Percentiles rank a stretch among this genome's conserved stretches.
These are phyloP conservation scores for Drosophila robusta DNA, from an alignment of 2,888 invertebrate genomes.

Conservation along the genomic window DNA sequence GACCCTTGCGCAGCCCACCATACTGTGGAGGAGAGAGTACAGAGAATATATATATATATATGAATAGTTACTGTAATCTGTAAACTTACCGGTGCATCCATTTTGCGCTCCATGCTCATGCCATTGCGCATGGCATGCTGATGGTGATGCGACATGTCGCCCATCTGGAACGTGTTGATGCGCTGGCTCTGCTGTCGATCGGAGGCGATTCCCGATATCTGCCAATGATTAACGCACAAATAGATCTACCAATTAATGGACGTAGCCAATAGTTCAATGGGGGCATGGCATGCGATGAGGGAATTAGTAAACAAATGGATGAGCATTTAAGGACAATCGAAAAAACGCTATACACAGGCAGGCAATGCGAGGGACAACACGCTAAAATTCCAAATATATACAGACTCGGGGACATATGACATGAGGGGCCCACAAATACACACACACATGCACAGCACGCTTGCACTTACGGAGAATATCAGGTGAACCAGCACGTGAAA, in stretches of 20 bases:
- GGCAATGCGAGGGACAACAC: constrained; percentile 52
- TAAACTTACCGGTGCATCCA: constrained; percentile 91
- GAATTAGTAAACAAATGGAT: constrained; percentile 81
- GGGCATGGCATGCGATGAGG: constrained; percentile 43
- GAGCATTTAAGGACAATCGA: constrained; percentile 62
- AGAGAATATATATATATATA: constrained; percentile 2
- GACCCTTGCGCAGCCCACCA: constrained; percentile 90
- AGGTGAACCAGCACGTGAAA: constrained; percentile 96
- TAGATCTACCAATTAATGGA: constrained; percentile 81
- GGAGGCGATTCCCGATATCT: constrained; percentile 92
- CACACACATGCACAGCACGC: background rate
- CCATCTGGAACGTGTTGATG: constrained; percentile 94
- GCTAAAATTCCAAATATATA: constrained; percentile 34
- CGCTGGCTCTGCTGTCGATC: constrained; percentile 90
- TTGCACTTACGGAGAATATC: constrained; percentile 89
- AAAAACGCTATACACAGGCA: constrained; percentile 59
- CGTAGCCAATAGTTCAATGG: constrained; percentile 60
- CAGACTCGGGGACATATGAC: constrained; percentile 50
- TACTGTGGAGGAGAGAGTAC: constrained; percentile 86
- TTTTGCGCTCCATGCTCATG: constrained; percentile 89
- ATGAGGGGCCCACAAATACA: constrained; percentile 13
- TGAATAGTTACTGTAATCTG: too few relatives aligned
- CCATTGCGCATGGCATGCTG: constrained; percentile 86
- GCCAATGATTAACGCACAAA: constrained; percentile 84
- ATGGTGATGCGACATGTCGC: constrained; percentile 87